These are phyloP conservation scores for Phrynocephalus forsythii DNA, from an alignment of 2,797 vertebrate genomes.

Conservation along the genomic window DNA sequence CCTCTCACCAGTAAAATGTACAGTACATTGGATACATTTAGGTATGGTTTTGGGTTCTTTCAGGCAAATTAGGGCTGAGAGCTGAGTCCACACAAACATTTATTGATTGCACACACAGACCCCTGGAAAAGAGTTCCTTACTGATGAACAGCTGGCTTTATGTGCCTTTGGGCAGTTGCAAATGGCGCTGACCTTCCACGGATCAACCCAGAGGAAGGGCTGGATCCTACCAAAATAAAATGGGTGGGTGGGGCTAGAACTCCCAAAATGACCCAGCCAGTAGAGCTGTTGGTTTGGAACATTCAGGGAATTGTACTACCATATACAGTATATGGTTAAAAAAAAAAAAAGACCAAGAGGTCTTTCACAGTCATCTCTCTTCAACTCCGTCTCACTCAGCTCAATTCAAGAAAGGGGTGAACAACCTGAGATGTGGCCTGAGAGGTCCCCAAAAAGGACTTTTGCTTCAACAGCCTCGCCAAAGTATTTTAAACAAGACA, in stretches of 20 bases:
- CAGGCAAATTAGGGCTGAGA: not conserved
- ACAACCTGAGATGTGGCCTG: not conserved
- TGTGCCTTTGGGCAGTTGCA: not conserved
- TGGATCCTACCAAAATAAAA: too few relatives aligned
- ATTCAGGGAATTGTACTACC: too few relatives aligned
- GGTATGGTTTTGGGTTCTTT: constrained; percentile 10
- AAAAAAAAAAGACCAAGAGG: too few relatives aligned
- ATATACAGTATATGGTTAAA: too few relatives aligned
- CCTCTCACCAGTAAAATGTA: constrained; percentile 77
- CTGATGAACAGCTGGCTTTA: constrained; percentile 54
- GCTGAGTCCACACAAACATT: not conserved
- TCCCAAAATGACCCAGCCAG: too few relatives aligned
- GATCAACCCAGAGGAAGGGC: too few relatives aligned
- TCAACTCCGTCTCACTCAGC: not conserved
- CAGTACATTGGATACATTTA: constrained; percentile 79
- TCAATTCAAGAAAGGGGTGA: not conserved
- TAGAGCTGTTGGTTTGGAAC: too few relatives aligned
- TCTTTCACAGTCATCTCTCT: not conserved
- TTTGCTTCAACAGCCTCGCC: constrained; percentile 79
- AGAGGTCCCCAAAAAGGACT: not conserved
- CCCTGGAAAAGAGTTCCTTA: not conserved
- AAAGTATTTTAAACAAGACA: constrained; percentile 78
- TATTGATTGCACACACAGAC: not conserved
- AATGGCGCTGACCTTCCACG: not conserved
- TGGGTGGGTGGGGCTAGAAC: too few relatives aligned